Evolutionary conservation across 2,888 invertebrate genomes (phyloP).

Genomic region (Cosmorhoe ocellata): DNA sequence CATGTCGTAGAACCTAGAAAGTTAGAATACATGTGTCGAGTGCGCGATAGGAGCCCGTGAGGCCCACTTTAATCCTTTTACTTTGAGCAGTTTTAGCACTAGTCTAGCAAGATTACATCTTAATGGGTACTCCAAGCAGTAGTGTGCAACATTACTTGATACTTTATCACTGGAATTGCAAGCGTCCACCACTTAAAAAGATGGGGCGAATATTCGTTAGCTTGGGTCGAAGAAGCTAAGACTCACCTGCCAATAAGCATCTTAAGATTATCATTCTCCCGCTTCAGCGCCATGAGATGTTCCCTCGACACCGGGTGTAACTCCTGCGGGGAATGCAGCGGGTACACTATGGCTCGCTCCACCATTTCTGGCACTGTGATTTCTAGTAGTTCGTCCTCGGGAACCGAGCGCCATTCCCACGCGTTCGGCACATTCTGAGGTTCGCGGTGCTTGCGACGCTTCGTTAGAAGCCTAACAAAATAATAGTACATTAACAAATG

Average conservation of each 20-base stretch:
- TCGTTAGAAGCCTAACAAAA: constrained; percentile 48
- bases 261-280: constrained; percentile 59
- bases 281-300: constrained; percentile 48
- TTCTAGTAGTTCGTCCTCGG: constrained; percentile 64
- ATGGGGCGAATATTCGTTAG: not conserved
- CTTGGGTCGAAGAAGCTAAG: not conserved
- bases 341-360: constrained; percentile 58
- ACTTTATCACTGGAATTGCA: too few relatives aligned
- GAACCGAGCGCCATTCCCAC: constrained; percentile 68
- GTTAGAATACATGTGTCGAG: too few relatives aligned
- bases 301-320: constrained; percentile 52
- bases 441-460: constrained; percentile 62
- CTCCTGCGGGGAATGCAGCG: constrained; percentile 67
- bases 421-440: constrained; percentile 49
- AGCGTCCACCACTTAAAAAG: too few relatives aligned
- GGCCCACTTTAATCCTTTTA: too few relatives aligned
- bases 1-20: too few relatives aligned
- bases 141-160: too few relatives aligned
- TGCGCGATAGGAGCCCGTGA: too few relatives aligned
- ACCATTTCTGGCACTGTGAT: constrained; percentile 58
- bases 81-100: too few relatives aligned
- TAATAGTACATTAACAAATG: too few relatives aligned
- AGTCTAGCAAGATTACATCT: too few relatives aligned
- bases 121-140: too few relatives aligned
- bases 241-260: constrained; percentile 54